Percentiles rank a stretch among this genome's conserved stretches.
Conservation (phyloP, 2,797 vertebrate genomes). For the Peromyscus attwateri region DNA sequence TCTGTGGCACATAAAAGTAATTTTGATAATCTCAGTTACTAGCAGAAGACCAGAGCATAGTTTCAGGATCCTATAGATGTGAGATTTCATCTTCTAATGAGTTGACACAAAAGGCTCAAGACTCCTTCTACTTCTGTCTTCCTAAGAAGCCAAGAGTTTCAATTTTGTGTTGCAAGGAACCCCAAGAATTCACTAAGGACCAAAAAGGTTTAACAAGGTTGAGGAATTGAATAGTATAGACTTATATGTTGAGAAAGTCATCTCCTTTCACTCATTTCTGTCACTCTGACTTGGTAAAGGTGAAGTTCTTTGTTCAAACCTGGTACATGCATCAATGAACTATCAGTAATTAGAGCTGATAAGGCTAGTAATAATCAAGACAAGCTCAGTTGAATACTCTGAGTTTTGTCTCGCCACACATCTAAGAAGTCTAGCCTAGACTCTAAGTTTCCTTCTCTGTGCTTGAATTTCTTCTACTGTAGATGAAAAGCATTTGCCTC, state of each 20-base stretch:
- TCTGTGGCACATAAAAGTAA: neutral
- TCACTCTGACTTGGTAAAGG: neutral
- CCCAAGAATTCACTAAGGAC: neutral
- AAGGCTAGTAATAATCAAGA: neutral
- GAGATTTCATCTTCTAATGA: neutral
- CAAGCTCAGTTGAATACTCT: neutral
- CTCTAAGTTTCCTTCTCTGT: conserved; percentile 9
- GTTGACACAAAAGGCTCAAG: neutral
- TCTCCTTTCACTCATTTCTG: neutral
- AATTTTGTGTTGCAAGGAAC: neutral
- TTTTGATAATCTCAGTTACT: neutral
- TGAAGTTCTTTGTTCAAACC: neutral
- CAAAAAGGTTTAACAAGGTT: neutral
- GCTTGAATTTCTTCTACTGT: conserved; percentile 42
- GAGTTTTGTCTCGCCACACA: neutral
- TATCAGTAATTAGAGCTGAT: neutral
- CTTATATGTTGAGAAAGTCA: neutral
- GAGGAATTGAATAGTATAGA: neutral
- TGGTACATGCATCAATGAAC: neutral
- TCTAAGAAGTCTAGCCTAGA: neutral
- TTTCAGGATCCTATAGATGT: neutral
- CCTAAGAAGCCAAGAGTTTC: neutral
- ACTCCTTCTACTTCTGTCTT: conserved; percentile 16
- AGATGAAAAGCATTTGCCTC: neutral
- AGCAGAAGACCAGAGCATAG: neutral